phyloP scores from a whole-genome alignment of 2,113 vertebrate species.

The Cyprinodon variegatus region DNA sequence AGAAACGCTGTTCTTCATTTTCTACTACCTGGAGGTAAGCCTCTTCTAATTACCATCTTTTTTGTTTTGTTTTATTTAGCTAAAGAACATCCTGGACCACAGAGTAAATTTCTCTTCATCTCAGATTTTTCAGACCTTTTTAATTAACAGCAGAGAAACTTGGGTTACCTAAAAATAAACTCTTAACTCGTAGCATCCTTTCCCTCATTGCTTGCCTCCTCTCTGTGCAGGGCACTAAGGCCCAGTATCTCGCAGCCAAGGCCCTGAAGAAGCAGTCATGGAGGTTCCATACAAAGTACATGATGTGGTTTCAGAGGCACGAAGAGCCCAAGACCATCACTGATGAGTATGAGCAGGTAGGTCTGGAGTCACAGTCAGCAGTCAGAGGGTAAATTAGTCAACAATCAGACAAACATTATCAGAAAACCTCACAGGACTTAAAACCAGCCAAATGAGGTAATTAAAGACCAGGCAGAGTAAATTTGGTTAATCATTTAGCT shows the following conservation, averaged over 20 bases:
- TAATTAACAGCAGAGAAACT: too few species aligned
- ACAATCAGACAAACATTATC: too few species aligned
- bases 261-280: constrained; percentile 95
- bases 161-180: background rate
- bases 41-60: background rate
- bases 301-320: constrained; percentile 98
- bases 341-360: constrained; percentile 93
- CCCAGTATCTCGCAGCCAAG: constrained; percentile 94
- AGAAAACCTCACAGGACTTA: too few species aligned
- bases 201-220: too few species aligned
- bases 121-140: too few species aligned
- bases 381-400: too few species aligned
- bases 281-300: constrained; percentile 97
- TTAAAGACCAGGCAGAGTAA: too few species aligned
- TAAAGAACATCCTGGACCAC: too few species aligned
- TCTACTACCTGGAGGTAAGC: constrained; percentile 92
- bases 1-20: constrained; percentile 93
- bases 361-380: background rate
- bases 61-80: background rate
- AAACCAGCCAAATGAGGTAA: too few species aligned
- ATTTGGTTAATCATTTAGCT: too few species aligned
- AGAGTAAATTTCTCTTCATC: too few species aligned
- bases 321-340: constrained; percentile 97
- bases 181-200: background rate
- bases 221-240: constrained; percentile 87